Percentiles rank a stretch among this genome's conserved stretches.
These are phyloP conservation scores for Caenorhabditis doughertyi DNA, from an alignment of 2,888 invertebrate species.

Conservation along the genomic window DNA sequence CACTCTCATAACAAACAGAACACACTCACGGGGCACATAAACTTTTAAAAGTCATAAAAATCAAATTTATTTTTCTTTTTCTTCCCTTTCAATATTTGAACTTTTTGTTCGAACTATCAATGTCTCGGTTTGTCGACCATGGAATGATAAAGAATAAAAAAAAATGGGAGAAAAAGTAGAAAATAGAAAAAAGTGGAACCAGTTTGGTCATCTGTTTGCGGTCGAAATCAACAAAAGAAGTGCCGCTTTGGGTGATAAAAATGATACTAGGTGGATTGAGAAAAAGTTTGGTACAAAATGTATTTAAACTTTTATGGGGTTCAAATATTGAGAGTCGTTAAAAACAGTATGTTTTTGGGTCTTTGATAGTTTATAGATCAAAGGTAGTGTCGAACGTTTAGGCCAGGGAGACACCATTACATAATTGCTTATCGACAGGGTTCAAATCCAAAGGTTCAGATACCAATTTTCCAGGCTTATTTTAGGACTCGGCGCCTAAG, in stretches of 20 bases:
- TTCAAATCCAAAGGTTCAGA: neutral
- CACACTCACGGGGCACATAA: neutral
- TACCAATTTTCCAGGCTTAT: neutral
- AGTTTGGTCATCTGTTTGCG: conserved; percentile 25
- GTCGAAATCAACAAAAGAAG: conserved; percentile 9
- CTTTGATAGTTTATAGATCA: no score
- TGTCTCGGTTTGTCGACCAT: conserved; percentile 28
- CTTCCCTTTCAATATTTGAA: neutral
- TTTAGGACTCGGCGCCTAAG: no score
- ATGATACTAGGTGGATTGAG: no score
- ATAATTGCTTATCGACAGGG: no score
- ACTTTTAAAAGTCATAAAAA: conserved; percentile 27
- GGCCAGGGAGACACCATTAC: no score
- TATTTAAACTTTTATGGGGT: neutral
- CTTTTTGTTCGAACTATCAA: conserved; percentile 4
- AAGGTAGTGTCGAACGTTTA: neutral
- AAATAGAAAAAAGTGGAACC: conserved; percentile 12
- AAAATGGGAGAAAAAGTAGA: conserved; percentile 2
- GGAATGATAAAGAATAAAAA: neutral
- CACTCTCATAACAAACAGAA: conserved; percentile 15
- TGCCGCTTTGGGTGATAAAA: no score
- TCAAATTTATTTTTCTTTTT: neutral
- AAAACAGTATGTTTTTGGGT: no score
- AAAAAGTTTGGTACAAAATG: no score
- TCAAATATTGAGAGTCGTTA: no score